Conservation (phyloP, 2,888 invertebrate genomes). For the Nyleta sp. region DNA sequence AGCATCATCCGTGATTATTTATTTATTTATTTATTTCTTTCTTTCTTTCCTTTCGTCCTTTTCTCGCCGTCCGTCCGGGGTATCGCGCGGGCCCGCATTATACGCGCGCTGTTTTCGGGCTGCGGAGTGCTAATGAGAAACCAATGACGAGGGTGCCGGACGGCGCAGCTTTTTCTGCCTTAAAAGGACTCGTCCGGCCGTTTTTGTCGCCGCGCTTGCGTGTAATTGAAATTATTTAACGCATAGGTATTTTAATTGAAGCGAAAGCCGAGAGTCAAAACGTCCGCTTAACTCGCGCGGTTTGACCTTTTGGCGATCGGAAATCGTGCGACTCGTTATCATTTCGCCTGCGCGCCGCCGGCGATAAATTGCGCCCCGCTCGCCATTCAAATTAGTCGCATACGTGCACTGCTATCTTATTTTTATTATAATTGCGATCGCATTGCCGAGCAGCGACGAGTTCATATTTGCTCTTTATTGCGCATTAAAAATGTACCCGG, state of each 20-base stretch:
- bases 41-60: conserved; percentile 44
- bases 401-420: conserved; percentile 1
- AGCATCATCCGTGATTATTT: conserved; percentile 71
- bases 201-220: conserved; percentile 43
- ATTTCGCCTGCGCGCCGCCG: not conserved
- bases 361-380: conserved; percentile 2
- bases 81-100: conserved; percentile 54
- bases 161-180: conserved; percentile 58
- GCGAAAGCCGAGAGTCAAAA: conserved; percentile 34
- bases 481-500: conserved; percentile 37
- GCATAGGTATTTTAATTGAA: conserved; percentile 64
- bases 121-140: conserved; percentile 67
- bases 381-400: conserved; percentile 41
- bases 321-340: conserved; percentile 1
- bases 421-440: conserved; percentile 15
- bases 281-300: conserved; percentile 5
- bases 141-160: conserved; percentile 66
- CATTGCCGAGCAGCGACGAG: conserved; percentile 30
- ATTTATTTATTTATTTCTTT: conserved; percentile 66
- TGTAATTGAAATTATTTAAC: conserved; percentile 62
- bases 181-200: conserved; percentile 31
- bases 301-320: conserved; percentile 30
- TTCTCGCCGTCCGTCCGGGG: conserved; percentile 55
- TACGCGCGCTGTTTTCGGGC: conserved; percentile 45
- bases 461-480: conserved; percentile 41